These are phyloP conservation scores for Pollenia labialis DNA, from an alignment of 2,888 invertebrate species.

Conservation along the genomic window DNA sequence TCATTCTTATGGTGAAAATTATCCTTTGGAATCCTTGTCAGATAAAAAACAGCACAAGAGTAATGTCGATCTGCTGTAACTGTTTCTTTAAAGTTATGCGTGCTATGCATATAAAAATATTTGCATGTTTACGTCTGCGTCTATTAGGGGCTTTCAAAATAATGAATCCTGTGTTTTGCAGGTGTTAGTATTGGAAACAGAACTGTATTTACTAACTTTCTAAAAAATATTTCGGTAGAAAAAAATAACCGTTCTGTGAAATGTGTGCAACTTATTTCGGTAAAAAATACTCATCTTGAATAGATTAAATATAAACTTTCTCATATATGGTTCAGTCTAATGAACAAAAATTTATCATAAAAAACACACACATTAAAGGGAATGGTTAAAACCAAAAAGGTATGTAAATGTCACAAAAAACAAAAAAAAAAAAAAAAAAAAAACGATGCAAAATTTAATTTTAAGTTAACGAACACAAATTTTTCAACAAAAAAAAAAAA, in stretches of 20 bases:
- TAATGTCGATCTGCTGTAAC: slow-evolving; percentile 54
- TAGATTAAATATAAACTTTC: not conserved
- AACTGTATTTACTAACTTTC: too few relatives aligned
- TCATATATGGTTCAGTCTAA: not conserved
- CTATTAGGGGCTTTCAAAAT: slow-evolving; percentile 7
- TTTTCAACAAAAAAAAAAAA: slow-evolving; percentile 11
- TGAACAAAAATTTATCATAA: not conserved
- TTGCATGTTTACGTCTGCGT: slow-evolving; percentile 31
- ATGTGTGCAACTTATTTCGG: too few relatives aligned
- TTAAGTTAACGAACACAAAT: slow-evolving; percentile 17
- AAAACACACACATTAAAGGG: not conserved
- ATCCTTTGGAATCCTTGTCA: slow-evolving; percentile 56
- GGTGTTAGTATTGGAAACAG: too few relatives aligned
- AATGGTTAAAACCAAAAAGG: slow-evolving; percentile 14
- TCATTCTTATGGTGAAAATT: slow-evolving; percentile 59
- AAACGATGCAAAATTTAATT: slow-evolving; percentile 15
- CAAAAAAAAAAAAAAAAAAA: not conserved
- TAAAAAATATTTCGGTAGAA: too few relatives aligned
- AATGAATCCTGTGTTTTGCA: not conserved
- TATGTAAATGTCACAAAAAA: slow-evolving; percentile 34
- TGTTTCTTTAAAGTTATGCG: slow-evolving; percentile 65
- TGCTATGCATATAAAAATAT: slow-evolving; percentile 66
- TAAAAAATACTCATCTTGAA: too few relatives aligned
- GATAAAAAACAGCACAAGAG: slow-evolving; percentile 27
- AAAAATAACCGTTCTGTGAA: too few relatives aligned